Evolutionary conservation across 2,888 invertebrate genomes (phyloP).

Genomic region (Thereva unica): DNA sequence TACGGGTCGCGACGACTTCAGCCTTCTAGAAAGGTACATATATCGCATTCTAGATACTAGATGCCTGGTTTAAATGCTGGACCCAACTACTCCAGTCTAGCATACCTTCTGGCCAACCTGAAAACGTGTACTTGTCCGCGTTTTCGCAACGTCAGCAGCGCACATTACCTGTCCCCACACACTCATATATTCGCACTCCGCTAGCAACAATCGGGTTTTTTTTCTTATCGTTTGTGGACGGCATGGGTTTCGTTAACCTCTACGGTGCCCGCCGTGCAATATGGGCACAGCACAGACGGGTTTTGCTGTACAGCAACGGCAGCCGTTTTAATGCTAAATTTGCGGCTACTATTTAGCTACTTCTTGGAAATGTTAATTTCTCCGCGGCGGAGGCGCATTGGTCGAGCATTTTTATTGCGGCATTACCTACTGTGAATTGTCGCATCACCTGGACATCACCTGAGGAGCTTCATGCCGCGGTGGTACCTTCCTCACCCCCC

Average conservation of each 20-base stretch:
- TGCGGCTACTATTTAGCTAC: constrained; percentile 44
- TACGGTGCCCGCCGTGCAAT: background rate
- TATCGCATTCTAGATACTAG: constrained; percentile 1
- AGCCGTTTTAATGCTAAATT: constrained; percentile 38
- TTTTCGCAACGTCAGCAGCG: too few relatives aligned
- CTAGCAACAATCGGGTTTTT: too few relatives aligned
- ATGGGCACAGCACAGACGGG: background rate
- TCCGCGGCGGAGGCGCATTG: constrained; percentile 18
- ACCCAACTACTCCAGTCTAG: background rate
- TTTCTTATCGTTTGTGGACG: background rate
- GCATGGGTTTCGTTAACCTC: background rate
- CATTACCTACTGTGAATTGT: constrained; percentile 9
- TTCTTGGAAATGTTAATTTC: constrained; percentile 43
- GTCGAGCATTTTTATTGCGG: constrained; percentile 27
- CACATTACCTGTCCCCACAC: too few relatives aligned
- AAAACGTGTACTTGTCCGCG: too few relatives aligned
- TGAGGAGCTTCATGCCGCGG: constrained; percentile 25
- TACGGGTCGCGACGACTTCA: background rate
- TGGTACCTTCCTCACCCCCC: background rate
- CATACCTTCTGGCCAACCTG: too few relatives aligned
- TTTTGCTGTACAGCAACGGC: constrained; percentile 21
- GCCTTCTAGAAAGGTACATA: constrained; percentile 1
- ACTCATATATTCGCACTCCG: too few relatives aligned
- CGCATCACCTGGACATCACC: constrained; percentile 2
- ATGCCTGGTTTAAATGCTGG: background rate